Percentiles rank a stretch among this genome's conserved stretches.
Evolutionary conservation across 1,140 invertebrate species (phyloP).

Genomic region (Wasmannia auropunctata): DNA sequence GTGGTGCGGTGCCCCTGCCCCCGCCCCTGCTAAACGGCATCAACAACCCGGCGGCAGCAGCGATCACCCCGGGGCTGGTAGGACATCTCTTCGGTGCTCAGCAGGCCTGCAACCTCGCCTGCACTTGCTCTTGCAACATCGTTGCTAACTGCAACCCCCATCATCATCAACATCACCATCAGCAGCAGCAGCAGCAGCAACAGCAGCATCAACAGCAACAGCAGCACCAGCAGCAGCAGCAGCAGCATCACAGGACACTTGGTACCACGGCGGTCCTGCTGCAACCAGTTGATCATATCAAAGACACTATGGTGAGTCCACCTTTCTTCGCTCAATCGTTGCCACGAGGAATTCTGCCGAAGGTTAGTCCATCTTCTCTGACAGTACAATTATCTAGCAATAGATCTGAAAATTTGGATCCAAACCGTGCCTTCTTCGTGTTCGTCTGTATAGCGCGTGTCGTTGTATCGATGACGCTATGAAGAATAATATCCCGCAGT

Average conservation of each 20-base stretch:
- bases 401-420: slow-evolving; percentile 1
- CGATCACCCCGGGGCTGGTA: slow-evolving; percentile 80
- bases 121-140: slow-evolving; percentile 81
- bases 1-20: slow-evolving; percentile 82
- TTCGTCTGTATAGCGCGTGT: background rate
- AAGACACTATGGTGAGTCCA: slow-evolving; percentile 84
- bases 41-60: slow-evolving; percentile 72
- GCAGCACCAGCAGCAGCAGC: slow-evolving; percentile 77
- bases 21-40: slow-evolving; percentile 77
- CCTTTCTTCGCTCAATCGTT: slow-evolving; percentile 41
- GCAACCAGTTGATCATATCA: slow-evolving; percentile 83
- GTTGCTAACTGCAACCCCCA: slow-evolving; percentile 75
- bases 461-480: background rate
- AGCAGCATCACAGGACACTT: slow-evolving; percentile 74
- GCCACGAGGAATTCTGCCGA: slow-evolving; percentile 29
- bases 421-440: background rate
- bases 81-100: slow-evolving; percentile 79
- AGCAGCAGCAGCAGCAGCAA: slow-evolving; percentile 73
- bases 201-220: too few relatives aligned
- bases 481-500: background rate
- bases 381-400: slow-evolving; percentile 13
- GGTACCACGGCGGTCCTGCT: slow-evolving; percentile 81
- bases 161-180: slow-evolving; percentile 75
- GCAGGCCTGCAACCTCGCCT: slow-evolving; percentile 81
- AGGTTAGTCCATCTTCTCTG: slow-evolving; percentile 23